These are phyloP conservation scores for Trichacis sp. DNA, from an alignment of 2,888 invertebrate species.

Conservation along the genomic window DNA sequence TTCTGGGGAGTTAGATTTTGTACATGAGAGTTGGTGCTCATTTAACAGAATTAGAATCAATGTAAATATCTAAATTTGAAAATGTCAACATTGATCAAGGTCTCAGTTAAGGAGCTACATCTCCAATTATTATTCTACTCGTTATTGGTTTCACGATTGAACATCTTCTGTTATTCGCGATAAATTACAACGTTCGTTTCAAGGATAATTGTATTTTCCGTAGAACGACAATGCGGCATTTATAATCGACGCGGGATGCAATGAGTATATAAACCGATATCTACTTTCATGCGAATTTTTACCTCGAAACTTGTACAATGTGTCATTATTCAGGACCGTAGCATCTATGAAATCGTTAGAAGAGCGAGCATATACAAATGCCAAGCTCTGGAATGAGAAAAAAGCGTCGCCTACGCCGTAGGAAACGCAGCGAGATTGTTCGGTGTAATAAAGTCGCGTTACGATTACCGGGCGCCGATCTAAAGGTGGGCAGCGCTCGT, in stretches of 20 bases:
- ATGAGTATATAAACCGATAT: background rate
- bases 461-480: constrained; percentile 41
- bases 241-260: background rate
- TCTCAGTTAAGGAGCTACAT: too few species aligned
- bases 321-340: constrained; percentile 39
- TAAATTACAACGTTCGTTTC: constrained; percentile 1
- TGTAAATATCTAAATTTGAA: too few species aligned
- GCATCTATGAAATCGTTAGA: constrained; percentile 33
- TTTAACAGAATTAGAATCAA: too few species aligned
- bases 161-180: background rate
- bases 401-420: constrained; percentile 49
- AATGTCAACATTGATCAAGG: too few species aligned
- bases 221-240: background rate
- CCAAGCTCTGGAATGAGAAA: constrained; percentile 27
- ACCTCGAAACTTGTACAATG: constrained; percentile 18
- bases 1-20: too few species aligned
- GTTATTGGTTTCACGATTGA: background rate
- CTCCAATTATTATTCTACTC: too few species aligned
- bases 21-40: too few species aligned
- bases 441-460: constrained; percentile 50
- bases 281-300: background rate
- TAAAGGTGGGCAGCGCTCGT: constrained; percentile 4
- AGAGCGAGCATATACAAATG: constrained; percentile 24
- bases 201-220: constrained; percentile 2
- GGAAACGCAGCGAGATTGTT: constrained; percentile 39